Evolutionary conservation across 2,797 vertebrate genomes (phyloP).

Genomic region (Adrianichthys oophorus): DNA sequence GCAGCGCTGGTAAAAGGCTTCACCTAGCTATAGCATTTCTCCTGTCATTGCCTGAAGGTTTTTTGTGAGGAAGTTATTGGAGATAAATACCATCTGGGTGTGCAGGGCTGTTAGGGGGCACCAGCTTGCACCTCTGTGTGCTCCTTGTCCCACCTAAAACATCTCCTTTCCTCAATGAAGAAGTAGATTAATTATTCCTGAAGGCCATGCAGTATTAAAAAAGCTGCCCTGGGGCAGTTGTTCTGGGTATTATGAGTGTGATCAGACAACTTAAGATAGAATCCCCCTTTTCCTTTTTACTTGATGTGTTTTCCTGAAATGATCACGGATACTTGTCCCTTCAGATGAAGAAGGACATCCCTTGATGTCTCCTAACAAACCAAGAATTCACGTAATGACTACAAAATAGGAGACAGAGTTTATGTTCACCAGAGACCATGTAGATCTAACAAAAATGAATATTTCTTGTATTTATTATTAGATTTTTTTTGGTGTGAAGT

Average conservation of each 20-base stretch:
- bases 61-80: slow-evolving; percentile 58
- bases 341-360: neutral
- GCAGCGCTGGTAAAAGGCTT: slow-evolving; percentile 48
- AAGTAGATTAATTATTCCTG: slow-evolving; percentile 74
- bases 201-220: slow-evolving; percentile 54
- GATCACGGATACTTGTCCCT: neutral
- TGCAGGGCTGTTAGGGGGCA: slow-evolving; percentile 37
- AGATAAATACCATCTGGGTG: slow-evolving; percentile 65
- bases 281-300: too few relatives aligned
- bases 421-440: neutral
- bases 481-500: slow-evolving; percentile 6
- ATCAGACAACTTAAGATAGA: slow-evolving; percentile 40
- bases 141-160: slow-evolving; percentile 30
- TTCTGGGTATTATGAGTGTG: slow-evolving; percentile 70
- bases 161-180: slow-evolving; percentile 46
- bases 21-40: slow-evolving; percentile 44
- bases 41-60: slow-evolving; percentile 39
- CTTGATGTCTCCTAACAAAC: neutral
- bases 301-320: too few relatives aligned
- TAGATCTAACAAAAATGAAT: neutral
- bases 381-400: neutral
- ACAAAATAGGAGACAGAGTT: slow-evolving; percentile 13
- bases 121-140: slow-evolving; percentile 17
- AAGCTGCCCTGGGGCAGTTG: slow-evolving; percentile 56
- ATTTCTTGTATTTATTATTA: slow-evolving; percentile 26